Evolutionary conservation across 2,113 vertebrate species (phyloP).

Genomic region (Coryphaenoides rupestris): DNA sequence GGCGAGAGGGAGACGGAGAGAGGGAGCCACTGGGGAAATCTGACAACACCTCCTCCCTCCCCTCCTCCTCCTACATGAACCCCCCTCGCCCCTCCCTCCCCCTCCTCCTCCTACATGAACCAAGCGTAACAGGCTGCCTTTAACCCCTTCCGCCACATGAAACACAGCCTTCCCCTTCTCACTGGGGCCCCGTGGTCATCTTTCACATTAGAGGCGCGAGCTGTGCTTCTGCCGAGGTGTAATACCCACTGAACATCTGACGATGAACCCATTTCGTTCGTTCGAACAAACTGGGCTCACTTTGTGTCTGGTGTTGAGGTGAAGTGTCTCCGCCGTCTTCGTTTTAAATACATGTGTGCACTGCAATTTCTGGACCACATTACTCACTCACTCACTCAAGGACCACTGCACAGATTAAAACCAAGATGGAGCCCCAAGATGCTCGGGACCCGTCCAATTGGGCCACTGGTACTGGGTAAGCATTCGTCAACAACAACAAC

Average conservation of each 20-base stretch:
- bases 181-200: slow-evolving; percentile 55
- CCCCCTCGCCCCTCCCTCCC: slow-evolving; percentile 48
- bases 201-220: slow-evolving; percentile 58
- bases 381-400: slow-evolving; percentile 29
- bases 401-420: slow-evolving; percentile 26
- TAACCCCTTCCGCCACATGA: slow-evolving; percentile 71
- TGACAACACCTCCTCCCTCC: slow-evolving; percentile 66
- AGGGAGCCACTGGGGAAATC: slow-evolving; percentile 78
- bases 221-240: slow-evolving; percentile 44
- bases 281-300: slow-evolving; percentile 44
- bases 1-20: neutral
- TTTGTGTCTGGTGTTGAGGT: too few relatives aligned
- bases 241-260: slow-evolving; percentile 57
- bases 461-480: too few relatives aligned
- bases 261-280: slow-evolving; percentile 59
- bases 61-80: slow-evolving; percentile 51
- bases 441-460: too few relatives aligned
- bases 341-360: slow-evolving; percentile 39
- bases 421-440: too few relatives aligned
- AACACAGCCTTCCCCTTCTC: slow-evolving; percentile 42
- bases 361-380: slow-evolving; percentile 32
- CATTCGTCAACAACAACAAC: too few relatives aligned
- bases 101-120: slow-evolving; percentile 55
- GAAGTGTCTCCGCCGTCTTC: too few relatives aligned
- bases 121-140: slow-evolving; percentile 57